These are phyloP conservation scores for Micromesistius poutassou DNA, from an alignment of 2,797 vertebrate genomes.

Conservation along the genomic window DNA sequence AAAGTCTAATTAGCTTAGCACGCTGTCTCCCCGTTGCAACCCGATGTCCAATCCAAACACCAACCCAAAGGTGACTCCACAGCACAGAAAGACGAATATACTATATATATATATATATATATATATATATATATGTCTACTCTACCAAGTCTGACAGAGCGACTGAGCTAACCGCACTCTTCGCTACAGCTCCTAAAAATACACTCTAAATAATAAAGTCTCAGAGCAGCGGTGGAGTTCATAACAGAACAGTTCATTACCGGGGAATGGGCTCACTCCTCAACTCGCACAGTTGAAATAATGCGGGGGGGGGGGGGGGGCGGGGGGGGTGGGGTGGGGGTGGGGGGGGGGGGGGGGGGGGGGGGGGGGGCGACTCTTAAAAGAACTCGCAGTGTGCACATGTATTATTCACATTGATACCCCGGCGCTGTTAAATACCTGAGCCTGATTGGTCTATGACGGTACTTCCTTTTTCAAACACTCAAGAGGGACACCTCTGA, in stretches of 20 bases:
- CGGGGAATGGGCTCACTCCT: not conserved
- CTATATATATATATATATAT: constrained; percentile 12
- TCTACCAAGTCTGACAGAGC: not conserved
- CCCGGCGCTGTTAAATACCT: not conserved
- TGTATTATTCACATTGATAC: not conserved
- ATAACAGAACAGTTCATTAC: not conserved
- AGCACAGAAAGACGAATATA: not conserved
- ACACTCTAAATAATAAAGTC: not conserved
- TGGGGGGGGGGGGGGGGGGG: no score
- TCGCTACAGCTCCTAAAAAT: not conserved
- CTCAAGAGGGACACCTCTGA: no score
- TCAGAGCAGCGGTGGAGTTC: not conserved
- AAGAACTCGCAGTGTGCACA: not conserved
- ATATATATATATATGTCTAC: not conserved
- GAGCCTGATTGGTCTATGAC: not conserved
- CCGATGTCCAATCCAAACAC: not conserved
- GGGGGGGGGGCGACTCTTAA: no score
- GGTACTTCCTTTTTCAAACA: not conserved
- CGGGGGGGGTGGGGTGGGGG: no score
- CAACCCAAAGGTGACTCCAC: not conserved
- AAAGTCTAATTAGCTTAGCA: constrained; percentile 25
- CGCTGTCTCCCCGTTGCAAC: not conserved
- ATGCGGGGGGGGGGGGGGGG: no score
- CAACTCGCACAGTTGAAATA: not conserved
- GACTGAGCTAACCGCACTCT: not conserved